These are phyloP conservation scores for Eolophus roseicapilla DNA, from an alignment of 2,113 vertebrate genomes.

Conservation along the genomic window DNA sequence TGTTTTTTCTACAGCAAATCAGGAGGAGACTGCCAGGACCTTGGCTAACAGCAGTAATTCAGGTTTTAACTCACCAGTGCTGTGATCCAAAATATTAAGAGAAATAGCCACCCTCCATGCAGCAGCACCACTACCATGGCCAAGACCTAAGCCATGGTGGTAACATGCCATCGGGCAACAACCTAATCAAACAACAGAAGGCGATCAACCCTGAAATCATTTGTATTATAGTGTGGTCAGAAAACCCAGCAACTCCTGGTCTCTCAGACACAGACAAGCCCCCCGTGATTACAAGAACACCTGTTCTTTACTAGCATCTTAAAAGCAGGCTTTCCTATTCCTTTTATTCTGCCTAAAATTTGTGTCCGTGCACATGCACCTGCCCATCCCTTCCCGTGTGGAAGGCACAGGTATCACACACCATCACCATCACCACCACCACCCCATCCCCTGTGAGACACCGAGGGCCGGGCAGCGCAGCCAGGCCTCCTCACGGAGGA, in stretches of 20 bases:
- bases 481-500: background rate
- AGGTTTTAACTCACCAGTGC: accelerated
- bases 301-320: background rate
- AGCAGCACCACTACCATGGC: background rate
- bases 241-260: background rate
- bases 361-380: accelerated
- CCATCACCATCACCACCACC: accelerated
- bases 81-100: background rate
- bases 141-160: background rate
- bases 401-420: background rate
- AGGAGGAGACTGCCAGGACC: background rate
- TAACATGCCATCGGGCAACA: background rate
- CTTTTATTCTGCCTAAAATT: background rate
- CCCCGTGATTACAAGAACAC: background rate
- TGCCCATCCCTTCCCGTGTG: accelerated
- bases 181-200: background rate
- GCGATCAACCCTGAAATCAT: background rate
- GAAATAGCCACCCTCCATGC: background rate
- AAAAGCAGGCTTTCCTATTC: background rate
- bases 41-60: background rate
- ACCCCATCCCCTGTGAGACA: accelerated
- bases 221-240: accelerated
- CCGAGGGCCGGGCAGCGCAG: background rate
- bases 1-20: background rate
- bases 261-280: background rate